Conservation (phyloP, 1,140 invertebrate species). For the Hylyphantes graminicola region DNA sequence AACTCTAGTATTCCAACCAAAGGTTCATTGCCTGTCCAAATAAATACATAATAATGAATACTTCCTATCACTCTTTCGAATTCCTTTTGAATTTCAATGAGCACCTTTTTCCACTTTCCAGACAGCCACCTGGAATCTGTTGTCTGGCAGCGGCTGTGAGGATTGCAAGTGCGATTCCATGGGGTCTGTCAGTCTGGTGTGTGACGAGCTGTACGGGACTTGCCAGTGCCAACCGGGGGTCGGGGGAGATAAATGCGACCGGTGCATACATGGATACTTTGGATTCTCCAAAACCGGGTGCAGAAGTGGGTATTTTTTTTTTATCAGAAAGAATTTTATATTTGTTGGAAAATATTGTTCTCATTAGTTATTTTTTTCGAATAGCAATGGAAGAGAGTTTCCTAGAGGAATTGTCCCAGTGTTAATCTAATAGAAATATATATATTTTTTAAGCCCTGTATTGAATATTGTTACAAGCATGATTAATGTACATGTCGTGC, state of each 20-base stretch:
- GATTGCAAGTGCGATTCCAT: conserved; percentile 80
- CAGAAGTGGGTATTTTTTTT: conserved; percentile 40
- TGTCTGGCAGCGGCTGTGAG: conserved; percentile 75
- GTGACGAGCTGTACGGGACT: conserved; percentile 80
- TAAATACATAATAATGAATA: no score
- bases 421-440: no score
- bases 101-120: conserved; percentile 64
- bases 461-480: no score
- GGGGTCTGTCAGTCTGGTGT: conserved; percentile 78
- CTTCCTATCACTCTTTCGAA: no score
- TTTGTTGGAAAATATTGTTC: no score
- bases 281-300: conserved; percentile 82
- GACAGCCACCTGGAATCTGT: conserved; percentile 82
- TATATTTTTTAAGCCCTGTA: no score
- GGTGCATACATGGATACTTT: conserved; percentile 82
- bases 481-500: no score
- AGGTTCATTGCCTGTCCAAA: no score
- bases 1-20: no score
- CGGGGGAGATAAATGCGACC: conserved; percentile 81
- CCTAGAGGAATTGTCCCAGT: background rate
- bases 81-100: background rate
- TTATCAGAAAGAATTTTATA: no score
- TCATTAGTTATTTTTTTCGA: no score
- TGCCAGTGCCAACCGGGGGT: conserved; percentile 89
- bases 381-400: no score